These are phyloP conservation scores for Corvus hawaiiensis DNA, from an alignment of 2,113 vertebrate species.

Conservation along the genomic window DNA sequence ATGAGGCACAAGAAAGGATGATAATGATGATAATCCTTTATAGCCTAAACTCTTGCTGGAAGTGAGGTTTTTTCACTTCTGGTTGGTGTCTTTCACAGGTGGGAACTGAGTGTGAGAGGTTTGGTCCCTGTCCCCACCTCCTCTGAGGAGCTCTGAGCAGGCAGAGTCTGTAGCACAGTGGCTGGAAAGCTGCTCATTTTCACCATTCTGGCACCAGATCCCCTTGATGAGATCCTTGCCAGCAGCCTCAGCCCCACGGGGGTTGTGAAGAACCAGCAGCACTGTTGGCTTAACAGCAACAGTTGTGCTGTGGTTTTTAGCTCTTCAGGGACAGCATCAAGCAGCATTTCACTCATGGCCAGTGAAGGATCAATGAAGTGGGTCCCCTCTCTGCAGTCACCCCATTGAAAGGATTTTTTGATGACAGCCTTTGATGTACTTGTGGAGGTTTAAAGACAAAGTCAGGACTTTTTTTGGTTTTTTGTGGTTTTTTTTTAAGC, in stretches of 20 bases:
- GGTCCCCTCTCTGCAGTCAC: not conserved
- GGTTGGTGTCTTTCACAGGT: not conserved
- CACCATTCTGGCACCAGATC: not conserved
- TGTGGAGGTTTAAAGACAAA: not conserved
- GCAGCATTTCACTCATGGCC: not conserved
- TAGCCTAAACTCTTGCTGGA: not conserved
- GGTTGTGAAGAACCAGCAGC: not conserved
- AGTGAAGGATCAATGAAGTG: not conserved
- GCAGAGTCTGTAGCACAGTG: not conserved
- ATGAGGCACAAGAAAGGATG: not conserved
- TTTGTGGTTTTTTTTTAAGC: not conserved
- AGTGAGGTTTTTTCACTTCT: not conserved
- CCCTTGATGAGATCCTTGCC: rapidly evolving
- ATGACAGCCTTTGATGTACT: not conserved
- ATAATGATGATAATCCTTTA: not conserved
- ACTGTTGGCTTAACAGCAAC: not conserved
- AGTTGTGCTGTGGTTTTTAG: not conserved
- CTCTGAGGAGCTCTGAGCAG: not conserved
- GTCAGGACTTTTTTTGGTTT: not conserved
- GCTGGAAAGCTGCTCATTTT: not conserved
- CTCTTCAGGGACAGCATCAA: not conserved
- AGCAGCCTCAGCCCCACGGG: not conserved
- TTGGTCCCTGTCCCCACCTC: not conserved
- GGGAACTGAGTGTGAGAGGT: not conserved
- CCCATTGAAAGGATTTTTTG: not conserved